Percentiles rank a stretch among this genome's conserved stretches.
These are phyloP conservation scores for Cosmia trapezina DNA, from an alignment of 2,888 invertebrate species.

Conservation along the genomic window DNA sequence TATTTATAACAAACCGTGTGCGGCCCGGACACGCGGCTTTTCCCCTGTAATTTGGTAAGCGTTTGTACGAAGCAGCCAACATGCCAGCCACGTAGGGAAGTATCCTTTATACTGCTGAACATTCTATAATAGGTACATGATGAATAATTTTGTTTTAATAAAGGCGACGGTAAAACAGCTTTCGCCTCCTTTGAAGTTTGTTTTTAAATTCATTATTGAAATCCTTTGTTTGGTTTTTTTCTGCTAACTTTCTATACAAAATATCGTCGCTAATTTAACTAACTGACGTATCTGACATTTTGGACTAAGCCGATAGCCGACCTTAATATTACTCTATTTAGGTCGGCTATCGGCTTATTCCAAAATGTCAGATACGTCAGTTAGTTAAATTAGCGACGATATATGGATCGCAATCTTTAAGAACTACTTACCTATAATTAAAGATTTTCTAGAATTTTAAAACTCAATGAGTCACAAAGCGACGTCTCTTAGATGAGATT, in stretches of 20 bases:
- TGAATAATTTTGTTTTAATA: conserved; percentile 46
- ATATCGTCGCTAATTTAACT: too few relatives aligned
- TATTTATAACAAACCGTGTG: conserved; percentile 68
- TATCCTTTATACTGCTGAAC: conserved; percentile 43
- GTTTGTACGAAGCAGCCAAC: conserved; percentile 41
- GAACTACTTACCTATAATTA: background rate
- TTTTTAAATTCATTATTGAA: background rate
- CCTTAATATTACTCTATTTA: too few relatives aligned
- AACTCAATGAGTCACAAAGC: conserved; percentile 27
- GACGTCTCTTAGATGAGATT: conserved; percentile 23
- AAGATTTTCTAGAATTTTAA: conserved; percentile 13
- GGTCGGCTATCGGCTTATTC: too few relatives aligned
- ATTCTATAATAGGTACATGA: conserved; percentile 35
- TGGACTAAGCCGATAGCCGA: too few relatives aligned
- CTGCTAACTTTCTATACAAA: background rate
- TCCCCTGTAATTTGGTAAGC: conserved; percentile 41
- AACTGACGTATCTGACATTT: too few relatives aligned
- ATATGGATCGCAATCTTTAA: background rate
- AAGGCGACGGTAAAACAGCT: conserved; percentile 1
- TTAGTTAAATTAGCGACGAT: too few relatives aligned
- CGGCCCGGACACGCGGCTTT: conserved; percentile 33
- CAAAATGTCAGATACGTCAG: too few relatives aligned
- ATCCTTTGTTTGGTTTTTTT: background rate
- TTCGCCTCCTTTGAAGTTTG: conserved; percentile 1
- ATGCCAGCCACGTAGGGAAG: conserved; percentile 30